Base-by-base conservation (phyloP, 2,113 vertebrate species). In the Zosterops pallidus region DNA sequence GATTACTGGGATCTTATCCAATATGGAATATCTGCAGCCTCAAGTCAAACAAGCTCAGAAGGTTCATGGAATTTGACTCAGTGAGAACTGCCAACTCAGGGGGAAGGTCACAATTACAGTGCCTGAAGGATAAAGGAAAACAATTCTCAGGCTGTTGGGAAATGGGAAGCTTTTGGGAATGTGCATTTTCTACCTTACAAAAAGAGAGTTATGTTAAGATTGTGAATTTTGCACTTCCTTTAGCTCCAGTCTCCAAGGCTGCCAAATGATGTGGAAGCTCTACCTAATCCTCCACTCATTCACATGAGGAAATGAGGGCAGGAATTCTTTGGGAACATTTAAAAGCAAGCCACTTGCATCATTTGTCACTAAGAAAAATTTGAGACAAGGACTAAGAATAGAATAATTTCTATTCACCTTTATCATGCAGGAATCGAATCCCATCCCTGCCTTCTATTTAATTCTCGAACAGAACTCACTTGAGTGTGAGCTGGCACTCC, bases 1-100 rank as follows among this genome's bases (percentile, higher is more conserved):
- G 75, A 94, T 86, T 93, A 92, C 83, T 94, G 93, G 92, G 92
- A 95, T 86, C 77, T 55, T 84, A 62, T 96, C 95, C 95, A 96
- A 91, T 37, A 44, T 5, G 22, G 88, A 92, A 84, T 94, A 96
- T 94, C 94, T 95, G 92, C 86, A 95, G 91, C 86, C 77, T 95
- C 83, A 78, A 96, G 92, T 95, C 91, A 95, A 94, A 97, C 39
- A 70, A 96, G 81, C 91, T 94, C 86, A 71, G 91, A 79, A 86
- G 77, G 89, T 82, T 94, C 91, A 55, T 76, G 95, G 89, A 95
- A 95, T 95, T 85, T 82, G 76, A 64, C 74, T 92, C 60, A 9
- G 72, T 55, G 52, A 89, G 77, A 84, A 46, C 52, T 71, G 95
- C 94, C 89, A 96, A 28, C 71, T 83, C 75, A 74, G 71, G 56